Evolutionary conservation across 2,113 vertebrate genomes (phyloP).

Genomic region (Phrynocephalus versicolor): DNA sequence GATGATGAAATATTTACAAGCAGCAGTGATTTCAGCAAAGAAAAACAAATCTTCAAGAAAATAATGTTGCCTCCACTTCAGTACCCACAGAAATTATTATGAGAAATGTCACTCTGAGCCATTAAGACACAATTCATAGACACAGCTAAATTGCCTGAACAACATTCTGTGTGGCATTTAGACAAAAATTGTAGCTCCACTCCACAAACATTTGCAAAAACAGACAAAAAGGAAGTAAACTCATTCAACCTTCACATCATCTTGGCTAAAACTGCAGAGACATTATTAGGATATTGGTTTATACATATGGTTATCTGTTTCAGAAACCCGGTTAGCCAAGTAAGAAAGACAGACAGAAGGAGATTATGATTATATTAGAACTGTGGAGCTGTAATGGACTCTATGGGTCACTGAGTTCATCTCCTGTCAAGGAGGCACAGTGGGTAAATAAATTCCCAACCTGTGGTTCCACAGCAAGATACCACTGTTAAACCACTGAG

Average conservation of each 20-base stretch:
- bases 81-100: constrained; percentile 2
- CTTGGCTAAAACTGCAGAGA: neutral
- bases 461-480: too few relatives aligned
- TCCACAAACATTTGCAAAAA: constrained; percentile 7
- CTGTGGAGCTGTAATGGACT: too few relatives aligned
- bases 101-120: neutral
- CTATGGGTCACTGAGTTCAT: too few relatives aligned
- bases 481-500: too few relatives aligned
- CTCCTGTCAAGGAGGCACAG: too few relatives aligned
- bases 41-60: neutral
- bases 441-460: too few relatives aligned
- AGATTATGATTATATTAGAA: too few relatives aligned
- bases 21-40: neutral
- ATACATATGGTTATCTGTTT: neutral
- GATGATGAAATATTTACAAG: neutral
- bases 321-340: neutral
- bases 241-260: neutral
- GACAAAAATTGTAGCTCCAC: neutral
- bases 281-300: neutral
- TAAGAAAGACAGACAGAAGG: neutral
- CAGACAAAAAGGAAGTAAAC: neutral
- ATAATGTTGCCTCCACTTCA: neutral
- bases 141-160: constrained; percentile 6
- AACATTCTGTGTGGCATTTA: constrained; percentile 4
- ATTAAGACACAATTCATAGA: constrained; percentile 23